These are phyloP conservation scores for Belgica antarctica DNA, from an alignment of 2,888 invertebrate genomes.

Conservation along the genomic window DNA sequence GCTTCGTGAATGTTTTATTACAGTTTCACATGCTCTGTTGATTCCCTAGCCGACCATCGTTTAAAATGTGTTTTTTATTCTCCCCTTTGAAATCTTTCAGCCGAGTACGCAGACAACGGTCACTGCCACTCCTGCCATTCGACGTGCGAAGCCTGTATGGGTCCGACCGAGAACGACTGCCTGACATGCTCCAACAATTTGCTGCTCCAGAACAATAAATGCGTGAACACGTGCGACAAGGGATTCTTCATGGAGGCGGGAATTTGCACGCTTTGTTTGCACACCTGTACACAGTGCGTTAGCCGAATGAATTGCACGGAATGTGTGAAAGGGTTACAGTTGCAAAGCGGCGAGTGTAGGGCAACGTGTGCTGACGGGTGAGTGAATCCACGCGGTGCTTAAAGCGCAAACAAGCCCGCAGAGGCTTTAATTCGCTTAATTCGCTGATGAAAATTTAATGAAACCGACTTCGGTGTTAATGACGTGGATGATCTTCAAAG, in stretches of 20 bases:
- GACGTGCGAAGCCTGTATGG: constrained; percentile 80
- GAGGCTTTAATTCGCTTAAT: no score
- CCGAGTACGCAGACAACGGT: constrained; percentile 70
- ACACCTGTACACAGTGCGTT: constrained; percentile 74
- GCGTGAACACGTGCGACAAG: constrained; percentile 72
- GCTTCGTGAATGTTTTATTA: constrained; percentile 12
- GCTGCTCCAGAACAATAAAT: constrained; percentile 68
- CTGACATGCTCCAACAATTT: constrained; percentile 72
- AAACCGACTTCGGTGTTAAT: background rate
- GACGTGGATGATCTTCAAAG: background rate
- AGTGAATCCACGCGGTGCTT: constrained; percentile 45
- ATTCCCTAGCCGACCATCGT: background rate
- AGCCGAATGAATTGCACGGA: constrained; percentile 77
- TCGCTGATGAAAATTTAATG: constrained; percentile 23
- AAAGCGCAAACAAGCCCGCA: background rate
- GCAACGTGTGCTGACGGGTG: constrained; percentile 73
- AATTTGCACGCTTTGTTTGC: constrained; percentile 74
- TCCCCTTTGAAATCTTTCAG: constrained; percentile 54
- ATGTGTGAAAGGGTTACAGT: constrained; percentile 71
- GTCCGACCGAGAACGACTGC: constrained; percentile 70
- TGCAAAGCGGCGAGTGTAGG: constrained; percentile 80
- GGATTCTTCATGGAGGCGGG: constrained; percentile 73
- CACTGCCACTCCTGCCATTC: constrained; percentile 73
- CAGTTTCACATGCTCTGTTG: background rate
- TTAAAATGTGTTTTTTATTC: constrained; percentile 35